phyloP scores from a whole-genome alignment of 2,888 invertebrate genomes.

The Eristalinus aeneus region DNA sequence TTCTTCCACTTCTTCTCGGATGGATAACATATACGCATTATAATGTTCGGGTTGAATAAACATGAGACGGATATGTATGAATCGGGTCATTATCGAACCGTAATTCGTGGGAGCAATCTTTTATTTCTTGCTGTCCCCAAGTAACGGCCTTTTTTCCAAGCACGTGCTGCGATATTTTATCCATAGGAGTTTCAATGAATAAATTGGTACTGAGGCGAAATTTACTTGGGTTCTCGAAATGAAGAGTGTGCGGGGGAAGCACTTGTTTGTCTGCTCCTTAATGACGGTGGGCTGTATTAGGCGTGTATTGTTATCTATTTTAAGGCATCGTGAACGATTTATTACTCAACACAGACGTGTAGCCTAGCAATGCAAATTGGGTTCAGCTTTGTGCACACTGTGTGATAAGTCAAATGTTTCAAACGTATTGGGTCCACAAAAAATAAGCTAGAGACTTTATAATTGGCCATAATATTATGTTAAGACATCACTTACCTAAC shows the following conservation, averaged over 20 bases:
- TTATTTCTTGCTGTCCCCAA: not conserved
- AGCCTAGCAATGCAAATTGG: not conserved
- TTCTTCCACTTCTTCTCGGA: constrained; percentile 15
- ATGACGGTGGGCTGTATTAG: not conserved
- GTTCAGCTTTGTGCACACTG: not conserved
- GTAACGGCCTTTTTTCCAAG: not conserved
- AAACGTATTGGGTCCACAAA: not conserved
- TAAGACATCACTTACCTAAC: too few relatives aligned
- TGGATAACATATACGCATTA: constrained; percentile 23
- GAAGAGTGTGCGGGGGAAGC: not conserved
- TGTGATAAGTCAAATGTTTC: not conserved
- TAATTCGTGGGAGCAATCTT: constrained; percentile 8
- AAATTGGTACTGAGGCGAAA: not conserved
- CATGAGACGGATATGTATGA: constrained; percentile 16
- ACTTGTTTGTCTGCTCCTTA: not conserved
- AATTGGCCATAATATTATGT: too few relatives aligned
- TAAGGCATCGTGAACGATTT: too few relatives aligned
- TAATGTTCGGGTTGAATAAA: constrained; percentile 30
- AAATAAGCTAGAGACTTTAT: not conserved
- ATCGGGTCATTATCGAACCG: constrained; percentile 22
- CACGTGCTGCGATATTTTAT: constrained; percentile 5
- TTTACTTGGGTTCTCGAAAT: not conserved
- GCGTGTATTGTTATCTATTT: too few relatives aligned
- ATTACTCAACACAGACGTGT: not conserved
- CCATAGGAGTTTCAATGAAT: not conserved